Base-by-base conservation (phyloP, 2,888 invertebrate genomes). In the Mechanitis messenoides region DNA sequence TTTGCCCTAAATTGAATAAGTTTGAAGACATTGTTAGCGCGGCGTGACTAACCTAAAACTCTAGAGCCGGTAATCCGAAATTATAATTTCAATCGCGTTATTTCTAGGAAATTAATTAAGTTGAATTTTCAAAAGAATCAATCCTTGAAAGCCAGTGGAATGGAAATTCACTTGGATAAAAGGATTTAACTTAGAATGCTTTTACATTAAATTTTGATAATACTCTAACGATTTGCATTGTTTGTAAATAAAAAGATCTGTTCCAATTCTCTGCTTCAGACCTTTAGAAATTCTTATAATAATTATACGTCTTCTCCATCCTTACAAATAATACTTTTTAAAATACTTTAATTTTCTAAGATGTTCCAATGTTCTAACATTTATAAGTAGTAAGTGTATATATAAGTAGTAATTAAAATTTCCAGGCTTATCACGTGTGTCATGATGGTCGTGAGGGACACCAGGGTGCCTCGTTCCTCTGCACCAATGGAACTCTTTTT, bases 361-460 rank as follows among this genome's bases (percentile, higher is more conserved):
- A 35, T 35, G 3, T 35, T 35, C 20, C 20, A 35, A 2, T 35
- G 7, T 9, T 9, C 3, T 42, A 42, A 11, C 6, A 9, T 42
- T 42, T 9, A 11, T 42, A 9, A 42, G 9, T 42, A 42, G 42
- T 42, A 4, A 28, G 7, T 28, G 4, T 20, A 28, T 47, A 1
- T 35, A 35, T 20, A 20, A 59, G 33, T 53, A 38, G 11, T 33
- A 12, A 53, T 53, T 2, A 7, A 45, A 33, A 45, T 55, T 68
- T 78, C 6, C 81, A 95, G 95, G 96, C 95, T 0, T 96, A 96
- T 83, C 96, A 96, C 83, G 93, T 96, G 11, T 96, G 96, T 74
- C 95, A 96, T 76, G 96, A 96, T 73, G 96, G 96, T 0, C 93
- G 96, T 11, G 96, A 96, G 76, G 95, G 96, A 1, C 92, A 95